Percentiles rank a stretch among this genome's conserved stretches.
Conservation (phyloP, 37 sponge, comb jelly and placozoan genomes). For the Bolinopsis microptera region DNA sequence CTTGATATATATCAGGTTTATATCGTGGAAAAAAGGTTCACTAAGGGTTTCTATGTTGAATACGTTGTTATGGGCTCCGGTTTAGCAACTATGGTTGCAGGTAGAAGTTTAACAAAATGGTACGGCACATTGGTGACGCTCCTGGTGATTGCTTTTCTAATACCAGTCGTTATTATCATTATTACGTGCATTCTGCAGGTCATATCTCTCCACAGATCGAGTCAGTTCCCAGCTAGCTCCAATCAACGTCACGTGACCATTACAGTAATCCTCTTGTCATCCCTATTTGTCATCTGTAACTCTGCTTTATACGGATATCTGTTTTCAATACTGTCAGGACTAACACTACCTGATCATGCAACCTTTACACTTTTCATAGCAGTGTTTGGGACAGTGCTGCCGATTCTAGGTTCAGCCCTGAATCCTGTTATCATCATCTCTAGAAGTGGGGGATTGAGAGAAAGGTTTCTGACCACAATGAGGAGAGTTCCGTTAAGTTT, state of each 20-base stretch:
- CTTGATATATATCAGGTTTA: background rate
- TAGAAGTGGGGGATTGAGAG: no score
- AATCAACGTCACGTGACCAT: background rate
- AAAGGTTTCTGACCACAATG: no score
- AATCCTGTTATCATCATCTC: no score
- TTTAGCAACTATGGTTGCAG: background rate
- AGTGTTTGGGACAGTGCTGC: background rate
- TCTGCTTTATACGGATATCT: background rate
- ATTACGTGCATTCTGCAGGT: background rate
- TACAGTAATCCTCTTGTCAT: background rate
- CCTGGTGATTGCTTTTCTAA: background rate
- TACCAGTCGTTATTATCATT: background rate
- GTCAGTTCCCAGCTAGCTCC: background rate
- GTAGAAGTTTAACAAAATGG: background rate
- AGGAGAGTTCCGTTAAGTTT: no score
- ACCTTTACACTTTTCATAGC: background rate
- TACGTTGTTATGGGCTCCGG: background rate
- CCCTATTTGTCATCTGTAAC: background rate
- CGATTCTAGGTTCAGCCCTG: background rate
- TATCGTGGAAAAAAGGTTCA: background rate
- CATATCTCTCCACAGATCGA: background rate
- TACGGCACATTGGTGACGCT: background rate
- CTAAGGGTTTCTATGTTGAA: background rate
- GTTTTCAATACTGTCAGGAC: background rate
- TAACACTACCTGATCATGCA: background rate